phyloP scores from a whole-genome alignment of 2,888 invertebrate genomes.

The Xanthia icteritia region DNA sequence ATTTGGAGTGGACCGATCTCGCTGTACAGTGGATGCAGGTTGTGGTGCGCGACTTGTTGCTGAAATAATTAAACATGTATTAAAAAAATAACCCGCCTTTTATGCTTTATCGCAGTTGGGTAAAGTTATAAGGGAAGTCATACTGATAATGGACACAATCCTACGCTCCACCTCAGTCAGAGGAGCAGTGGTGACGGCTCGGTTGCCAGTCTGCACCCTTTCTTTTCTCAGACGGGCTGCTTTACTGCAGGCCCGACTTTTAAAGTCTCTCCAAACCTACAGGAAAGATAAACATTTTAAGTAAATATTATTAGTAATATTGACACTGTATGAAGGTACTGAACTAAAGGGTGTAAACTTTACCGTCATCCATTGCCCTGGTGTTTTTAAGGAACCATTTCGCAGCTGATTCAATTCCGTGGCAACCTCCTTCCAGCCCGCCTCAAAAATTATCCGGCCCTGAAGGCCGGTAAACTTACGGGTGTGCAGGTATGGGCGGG shows the following conservation, averaged over 20 bases:
- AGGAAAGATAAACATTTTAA: not conserved
- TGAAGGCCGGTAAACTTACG: not conserved
- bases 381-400: not conserved
- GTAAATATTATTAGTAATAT: not conserved
- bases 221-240: not conserved
- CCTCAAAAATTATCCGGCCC: not conserved
- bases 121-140: not conserved
- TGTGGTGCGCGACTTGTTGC: not conserved
- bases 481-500: not conserved
- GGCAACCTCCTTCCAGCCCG: not conserved
- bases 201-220: not conserved
- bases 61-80: not conserved
- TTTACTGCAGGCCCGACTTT: slow-evolving; percentile 1
- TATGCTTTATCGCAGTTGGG: not conserved
- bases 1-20: not conserved
- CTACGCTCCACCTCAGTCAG: not conserved
- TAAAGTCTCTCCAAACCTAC: slow-evolving; percentile 7
- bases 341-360: not conserved
- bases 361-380: slow-evolving; percentile 1
- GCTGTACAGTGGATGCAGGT: not conserved
- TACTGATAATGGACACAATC: not conserved
- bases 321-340: not conserved
- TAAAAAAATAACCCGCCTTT: not conserved
- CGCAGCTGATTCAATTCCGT: not conserved
- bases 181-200: not conserved